Base-by-base conservation (phyloP, 2,888 invertebrate genomes). In the Tetragnatha montana region DNA sequence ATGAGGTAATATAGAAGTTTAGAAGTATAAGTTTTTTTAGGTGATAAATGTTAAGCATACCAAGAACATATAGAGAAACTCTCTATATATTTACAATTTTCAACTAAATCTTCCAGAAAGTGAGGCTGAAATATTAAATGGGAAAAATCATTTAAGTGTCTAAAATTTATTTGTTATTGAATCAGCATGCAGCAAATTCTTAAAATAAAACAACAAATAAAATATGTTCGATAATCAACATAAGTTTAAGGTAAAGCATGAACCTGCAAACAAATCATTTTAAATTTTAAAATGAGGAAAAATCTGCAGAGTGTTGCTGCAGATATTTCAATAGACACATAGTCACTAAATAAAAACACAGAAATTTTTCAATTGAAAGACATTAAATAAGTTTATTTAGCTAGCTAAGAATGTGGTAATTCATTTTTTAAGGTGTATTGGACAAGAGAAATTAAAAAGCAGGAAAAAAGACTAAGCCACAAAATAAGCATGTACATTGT, bases 61-160 rank as follows among this genome's bases (percentile, higher is more conserved):
- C 80, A 80, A 17, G 10, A 8, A 69, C 8, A n/a, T 3, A 80
- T n/a, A 8, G 0, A 8, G 69, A 80, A 69, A 47, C 47, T 35
- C 8, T 80, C 80, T 17, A 80, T 47, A 35, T 69, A n/a, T 8
- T 47, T 22, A 35, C 80, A 80, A 7, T 80, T 80, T 10, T 47
- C n/a, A 22, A 68, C 69, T 17, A 80, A 69, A 2, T 17, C n/a
- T 35, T 80, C n/a, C 35, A 35, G 69, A 80, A 80, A 8, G 7
- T n/a, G n/a, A n/a, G n/a, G 6, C 8, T 22, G 1, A 21, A 19
- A 78, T 1, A 49, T 78, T 10, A 78, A 51, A 17, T 10, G 4
- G 14, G 51, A 78, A 19, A n/a, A 78, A 50, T 21, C 21, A 22
- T n/a, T 21, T 0, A 3, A 19, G n/a, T 73, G n/a, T 12, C 73